phyloP scores from a whole-genome alignment of 2,797 vertebrate species.

The Yasuhikotakia modesta region DNA sequence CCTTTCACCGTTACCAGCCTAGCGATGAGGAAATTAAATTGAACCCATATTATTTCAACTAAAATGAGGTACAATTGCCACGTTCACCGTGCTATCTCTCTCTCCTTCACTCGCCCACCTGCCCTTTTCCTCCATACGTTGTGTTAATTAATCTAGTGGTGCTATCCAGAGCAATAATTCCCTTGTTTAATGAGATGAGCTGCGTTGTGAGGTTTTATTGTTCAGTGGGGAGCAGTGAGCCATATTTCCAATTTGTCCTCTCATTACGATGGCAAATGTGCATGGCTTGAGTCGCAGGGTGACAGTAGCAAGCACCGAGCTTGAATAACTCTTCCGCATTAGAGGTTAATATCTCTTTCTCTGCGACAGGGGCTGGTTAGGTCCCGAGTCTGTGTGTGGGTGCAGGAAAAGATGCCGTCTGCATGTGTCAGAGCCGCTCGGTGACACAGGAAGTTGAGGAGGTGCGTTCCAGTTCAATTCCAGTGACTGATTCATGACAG shows the following conservation, averaged over 20 bases:
- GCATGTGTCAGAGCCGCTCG: conserved; percentile 17
- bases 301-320: conserved; percentile 70
- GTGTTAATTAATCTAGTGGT: conserved; percentile 47
- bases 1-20: conserved; percentile 3
- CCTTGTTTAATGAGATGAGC: conserved; percentile 68
- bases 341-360: conserved; percentile 46
- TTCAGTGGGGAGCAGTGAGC: conserved; percentile 63
- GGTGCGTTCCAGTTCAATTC: conserved; percentile 29
- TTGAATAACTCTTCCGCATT: conserved; percentile 44
- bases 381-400: background rate
- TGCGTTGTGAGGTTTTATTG: conserved; percentile 67
- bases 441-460: conserved; percentile 9
- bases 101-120: conserved; percentile 31
- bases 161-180: conserved; percentile 62
- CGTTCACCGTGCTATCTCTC: background rate
- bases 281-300: conserved; percentile 72
- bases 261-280: conserved; percentile 70
- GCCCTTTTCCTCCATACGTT: conserved; percentile 35
- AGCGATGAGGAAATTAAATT: conserved; percentile 37
- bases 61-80: conserved; percentile 25
- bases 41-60: conserved; percentile 38
- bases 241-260: conserved; percentile 72
- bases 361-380: conserved; percentile 5
- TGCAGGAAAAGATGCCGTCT: conserved; percentile 25
- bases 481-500: conserved; percentile 30